Conservation (phyloP, 2,797 vertebrate species). For the Psittacula echo region DNA sequence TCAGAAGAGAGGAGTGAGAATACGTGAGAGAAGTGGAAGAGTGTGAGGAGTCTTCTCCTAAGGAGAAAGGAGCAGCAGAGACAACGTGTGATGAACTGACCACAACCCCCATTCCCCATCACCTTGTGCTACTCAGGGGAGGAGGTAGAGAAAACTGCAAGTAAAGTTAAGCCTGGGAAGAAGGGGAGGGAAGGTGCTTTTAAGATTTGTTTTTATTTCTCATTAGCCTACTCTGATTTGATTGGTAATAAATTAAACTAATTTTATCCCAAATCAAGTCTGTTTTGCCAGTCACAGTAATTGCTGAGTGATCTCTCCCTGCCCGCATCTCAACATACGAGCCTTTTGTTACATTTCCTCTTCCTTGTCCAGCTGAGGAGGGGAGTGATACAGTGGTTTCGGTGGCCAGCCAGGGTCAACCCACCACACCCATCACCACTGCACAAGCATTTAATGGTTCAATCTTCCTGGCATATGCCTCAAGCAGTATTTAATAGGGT, state of each 20-base stretch:
- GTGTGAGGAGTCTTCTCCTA: neutral
- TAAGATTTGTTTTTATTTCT: neutral
- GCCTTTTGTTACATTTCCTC: neutral
- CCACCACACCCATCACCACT: neutral
- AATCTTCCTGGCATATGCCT: neutral
- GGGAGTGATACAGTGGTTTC: neutral
- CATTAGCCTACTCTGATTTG: neutral
- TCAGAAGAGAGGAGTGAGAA: neutral
- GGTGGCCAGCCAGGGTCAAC: neutral
- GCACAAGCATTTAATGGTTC: neutral
- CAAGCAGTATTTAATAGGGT: neutral
- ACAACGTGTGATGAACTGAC: neutral
- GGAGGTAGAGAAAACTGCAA: neutral
- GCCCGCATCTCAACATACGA: neutral
- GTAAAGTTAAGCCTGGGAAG: neutral
- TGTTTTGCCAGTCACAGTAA: neutral
- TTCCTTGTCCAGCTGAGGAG: neutral
- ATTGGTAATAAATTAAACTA: neutral
- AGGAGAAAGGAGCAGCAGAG: neutral
- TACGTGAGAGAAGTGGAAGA: neutral
- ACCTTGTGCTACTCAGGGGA: neutral
- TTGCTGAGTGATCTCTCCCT: neutral
- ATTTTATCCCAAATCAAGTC: neutral
- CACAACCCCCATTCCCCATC: fast-evolving
- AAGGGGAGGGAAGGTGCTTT: neutral